Conservation (phyloP, 2,888 invertebrate species). For the Enchytraeus crypticus region DNA sequence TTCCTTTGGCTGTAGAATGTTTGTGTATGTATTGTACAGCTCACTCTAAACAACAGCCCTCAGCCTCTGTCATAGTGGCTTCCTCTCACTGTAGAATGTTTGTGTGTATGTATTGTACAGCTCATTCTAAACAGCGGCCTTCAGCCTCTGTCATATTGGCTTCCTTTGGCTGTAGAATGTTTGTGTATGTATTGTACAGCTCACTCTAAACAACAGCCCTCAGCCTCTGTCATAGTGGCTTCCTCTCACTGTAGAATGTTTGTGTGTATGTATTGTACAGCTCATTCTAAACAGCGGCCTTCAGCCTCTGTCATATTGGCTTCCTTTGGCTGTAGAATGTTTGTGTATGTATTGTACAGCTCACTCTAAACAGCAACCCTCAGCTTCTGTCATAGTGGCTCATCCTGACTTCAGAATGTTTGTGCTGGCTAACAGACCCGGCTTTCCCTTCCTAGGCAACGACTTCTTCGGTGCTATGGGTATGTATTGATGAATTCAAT, state of each 20-base stretch:
- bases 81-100: neutral
- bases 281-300: neutral
- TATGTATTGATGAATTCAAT: conserved; percentile 22
- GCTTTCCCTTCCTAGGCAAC: conserved; percentile 93
- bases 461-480: conserved; percentile 69
- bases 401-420: conserved; percentile 88
- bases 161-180: too few relatives aligned
- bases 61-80: too few relatives aligned
- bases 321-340: too few relatives aligned
- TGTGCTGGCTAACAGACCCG: conserved; percentile 88
- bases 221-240: conserved; percentile 61
- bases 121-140: neutral
- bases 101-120: too few relatives aligned
- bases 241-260: conserved; percentile 88
- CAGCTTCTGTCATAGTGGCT: conserved; percentile 61
- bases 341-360: too few relatives aligned
- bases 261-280: too few relatives aligned
- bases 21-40: too few relatives aligned
- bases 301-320: neutral
- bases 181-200: too few relatives aligned
- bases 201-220: conserved; percentile 31
- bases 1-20: neutral
- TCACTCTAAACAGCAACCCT: conserved; percentile 31
- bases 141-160: neutral
- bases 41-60: too few relatives aligned